These are phyloP conservation scores for Halichondria panicea DNA, from an alignment of 37 sponge, comb jelly and placozoan genomes.

Conservation along the genomic window DNA sequence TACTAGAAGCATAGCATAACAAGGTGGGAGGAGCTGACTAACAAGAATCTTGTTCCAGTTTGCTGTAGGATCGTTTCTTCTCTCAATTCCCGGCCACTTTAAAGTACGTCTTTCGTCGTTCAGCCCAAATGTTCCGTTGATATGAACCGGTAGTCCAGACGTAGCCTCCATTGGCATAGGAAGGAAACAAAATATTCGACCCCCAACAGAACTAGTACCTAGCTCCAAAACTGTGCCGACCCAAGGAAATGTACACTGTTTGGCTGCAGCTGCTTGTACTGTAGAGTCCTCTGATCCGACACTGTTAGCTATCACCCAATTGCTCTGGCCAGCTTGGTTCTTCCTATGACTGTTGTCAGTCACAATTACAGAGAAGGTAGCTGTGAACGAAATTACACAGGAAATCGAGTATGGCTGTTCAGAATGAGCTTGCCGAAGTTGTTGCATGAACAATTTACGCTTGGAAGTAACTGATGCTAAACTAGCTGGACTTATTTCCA, in stretches of 20 bases:
- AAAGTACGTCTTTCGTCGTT: constrained; percentile 57
- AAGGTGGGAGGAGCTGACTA: constrained; percentile 34
- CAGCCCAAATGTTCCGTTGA: constrained; percentile 72
- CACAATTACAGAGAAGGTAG: constrained; percentile 15
- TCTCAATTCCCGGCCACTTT: constrained; percentile 60
- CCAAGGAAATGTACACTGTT: constrained; percentile 45
- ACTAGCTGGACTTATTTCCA: too few relatives aligned
- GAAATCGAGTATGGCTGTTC: neutral
- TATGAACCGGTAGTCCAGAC: constrained; percentile 45
- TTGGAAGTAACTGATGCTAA: too few relatives aligned
- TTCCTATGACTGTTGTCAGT: neutral
- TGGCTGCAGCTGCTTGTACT: neutral
- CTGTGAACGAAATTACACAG: neutral
- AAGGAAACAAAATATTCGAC: constrained; percentile 68
- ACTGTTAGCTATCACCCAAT: constrained; percentile 38
- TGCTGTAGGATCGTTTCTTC: constrained; percentile 33
- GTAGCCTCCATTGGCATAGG: constrained; percentile 55
- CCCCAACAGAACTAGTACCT: neutral
- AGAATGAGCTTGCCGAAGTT: neutral
- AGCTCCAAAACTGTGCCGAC: constrained; percentile 43
- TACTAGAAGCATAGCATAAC: constrained; percentile 36
- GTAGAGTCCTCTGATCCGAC: constrained; percentile 15
- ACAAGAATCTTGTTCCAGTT: constrained; percentile 62
- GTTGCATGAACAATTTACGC: neutral
- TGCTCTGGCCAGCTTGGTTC: neutral